Conservation (phyloP, 2,888 invertebrate species). For the Eumacrocentrus americanus region DNA sequence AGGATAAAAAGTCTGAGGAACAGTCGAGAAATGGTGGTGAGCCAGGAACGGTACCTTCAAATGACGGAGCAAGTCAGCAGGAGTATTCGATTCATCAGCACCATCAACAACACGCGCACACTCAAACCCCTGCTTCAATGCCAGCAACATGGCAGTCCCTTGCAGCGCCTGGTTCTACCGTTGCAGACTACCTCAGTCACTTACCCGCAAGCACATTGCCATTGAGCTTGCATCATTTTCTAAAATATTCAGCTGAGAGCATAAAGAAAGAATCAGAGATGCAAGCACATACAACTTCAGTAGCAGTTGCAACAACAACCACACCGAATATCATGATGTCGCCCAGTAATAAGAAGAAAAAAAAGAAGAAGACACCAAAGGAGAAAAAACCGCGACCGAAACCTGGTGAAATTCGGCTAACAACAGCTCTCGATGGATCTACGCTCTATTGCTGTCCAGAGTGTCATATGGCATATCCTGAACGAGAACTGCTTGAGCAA, state of each 20-base stretch:
- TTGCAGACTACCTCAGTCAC: constrained; percentile 84
- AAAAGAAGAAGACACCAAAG: constrained; percentile 77
- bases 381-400: constrained; percentile 85
- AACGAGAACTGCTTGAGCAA: constrained; percentile 81
- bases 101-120: constrained; percentile 59
- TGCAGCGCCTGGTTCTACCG: constrained; percentile 76
- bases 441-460: constrained; percentile 87
- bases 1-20: constrained; percentile 56
- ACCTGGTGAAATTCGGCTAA: constrained; percentile 82
- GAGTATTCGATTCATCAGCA: constrained; percentile 64
- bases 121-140: constrained; percentile 62
- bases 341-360: constrained; percentile 73
- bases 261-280: constrained; percentile 74
- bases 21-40: constrained; percentile 60
- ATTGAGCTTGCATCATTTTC: constrained; percentile 80
- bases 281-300: constrained; percentile 62
- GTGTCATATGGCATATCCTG: constrained; percentile 89
- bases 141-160: constrained; percentile 75
- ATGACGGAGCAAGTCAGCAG: constrained; percentile 59
- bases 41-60: constrained; percentile 54
- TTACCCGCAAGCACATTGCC: constrained; percentile 76
- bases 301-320: constrained; percentile 58
- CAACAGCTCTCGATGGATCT: constrained; percentile 82
- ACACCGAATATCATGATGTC: constrained; percentile 55
- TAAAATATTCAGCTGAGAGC: constrained; percentile 81